Percentiles rank a stretch among this genome's conserved stretches.
These are phyloP conservation scores for Bombylius discolor DNA, from an alignment of 2,888 invertebrate species.

Conservation along the genomic window DNA sequence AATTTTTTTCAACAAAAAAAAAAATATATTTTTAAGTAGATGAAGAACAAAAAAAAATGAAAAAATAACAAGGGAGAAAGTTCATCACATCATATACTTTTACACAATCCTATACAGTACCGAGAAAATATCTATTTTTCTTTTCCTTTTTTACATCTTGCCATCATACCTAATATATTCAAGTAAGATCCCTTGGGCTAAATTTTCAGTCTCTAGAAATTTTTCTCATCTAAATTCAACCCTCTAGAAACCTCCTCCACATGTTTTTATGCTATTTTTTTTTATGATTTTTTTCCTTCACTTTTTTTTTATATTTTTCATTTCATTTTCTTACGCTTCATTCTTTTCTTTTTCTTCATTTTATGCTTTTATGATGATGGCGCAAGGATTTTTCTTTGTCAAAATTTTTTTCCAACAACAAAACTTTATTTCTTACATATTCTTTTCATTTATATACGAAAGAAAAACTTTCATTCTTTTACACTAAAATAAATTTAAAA, in stretches of 20 bases:
- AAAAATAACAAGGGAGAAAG: neutral
- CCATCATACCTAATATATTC: neutral
- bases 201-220: slow-evolving; percentile 2
- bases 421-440: too few species aligned
- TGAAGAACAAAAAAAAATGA: too few species aligned
- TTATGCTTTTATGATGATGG: neutral
- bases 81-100: neutral
- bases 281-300: neutral
- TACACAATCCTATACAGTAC: too few species aligned
- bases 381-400: neutral
- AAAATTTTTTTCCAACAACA: neutral
- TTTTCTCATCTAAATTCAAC: neutral
- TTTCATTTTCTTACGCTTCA: neutral
- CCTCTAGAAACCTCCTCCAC: neutral
- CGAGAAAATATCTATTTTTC: too few species aligned
- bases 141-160: neutral
- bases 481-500: too few species aligned
- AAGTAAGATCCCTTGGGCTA: slow-evolving; percentile 8
- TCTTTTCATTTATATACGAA: too few species aligned
- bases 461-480: too few species aligned
- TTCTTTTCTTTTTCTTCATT: neutral
- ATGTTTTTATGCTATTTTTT: too few species aligned
- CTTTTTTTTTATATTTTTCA: neutral
- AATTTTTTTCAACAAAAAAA: neutral
- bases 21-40: too few species aligned